Conservation (phyloP, 2,888 invertebrate species). For the Acronicta alni region DNA sequence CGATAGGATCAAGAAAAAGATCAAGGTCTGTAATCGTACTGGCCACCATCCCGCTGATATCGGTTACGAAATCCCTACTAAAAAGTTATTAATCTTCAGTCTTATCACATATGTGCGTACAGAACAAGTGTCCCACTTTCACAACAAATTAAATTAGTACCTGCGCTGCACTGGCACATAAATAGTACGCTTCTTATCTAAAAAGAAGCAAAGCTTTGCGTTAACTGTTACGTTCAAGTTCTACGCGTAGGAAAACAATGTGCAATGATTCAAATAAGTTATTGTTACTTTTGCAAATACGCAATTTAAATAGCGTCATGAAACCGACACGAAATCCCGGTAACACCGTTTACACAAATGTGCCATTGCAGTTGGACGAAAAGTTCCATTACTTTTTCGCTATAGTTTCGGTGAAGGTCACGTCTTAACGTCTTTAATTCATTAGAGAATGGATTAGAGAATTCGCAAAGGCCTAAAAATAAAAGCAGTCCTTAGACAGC, state of each 20-base stretch:
- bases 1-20: constrained; percentile 3
- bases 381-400: constrained; percentile 8
- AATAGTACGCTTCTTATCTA: constrained; percentile 57
- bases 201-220: constrained; percentile 53
- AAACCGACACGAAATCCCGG: constrained; percentile 12
- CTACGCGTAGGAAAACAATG: constrained; percentile 32
- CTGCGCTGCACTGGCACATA: constrained; percentile 55
- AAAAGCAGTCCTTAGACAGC: neutral
- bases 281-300: constrained; percentile 32
- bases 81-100: constrained; percentile 35
- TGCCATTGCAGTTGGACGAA: constrained; percentile 1
- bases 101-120: constrained; percentile 59
- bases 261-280: constrained; percentile 36
- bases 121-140: constrained; percentile 63
- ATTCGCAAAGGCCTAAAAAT: constrained; percentile 32
- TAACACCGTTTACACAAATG: constrained; percentile 1
- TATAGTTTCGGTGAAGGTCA: constrained; percentile 37
- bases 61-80: constrained; percentile 7
- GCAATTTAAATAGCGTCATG: neutral
- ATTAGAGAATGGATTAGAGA: constrained; percentile 15
- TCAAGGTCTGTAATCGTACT: neutral
- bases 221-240: constrained; percentile 34
- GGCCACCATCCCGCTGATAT: constrained; percentile 5
- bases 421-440: constrained; percentile 17
- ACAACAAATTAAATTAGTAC: constrained; percentile 63